Evolutionary conservation across 2,797 vertebrate species (phyloP).

Genomic region (Peromyscus nudipes): DNA sequence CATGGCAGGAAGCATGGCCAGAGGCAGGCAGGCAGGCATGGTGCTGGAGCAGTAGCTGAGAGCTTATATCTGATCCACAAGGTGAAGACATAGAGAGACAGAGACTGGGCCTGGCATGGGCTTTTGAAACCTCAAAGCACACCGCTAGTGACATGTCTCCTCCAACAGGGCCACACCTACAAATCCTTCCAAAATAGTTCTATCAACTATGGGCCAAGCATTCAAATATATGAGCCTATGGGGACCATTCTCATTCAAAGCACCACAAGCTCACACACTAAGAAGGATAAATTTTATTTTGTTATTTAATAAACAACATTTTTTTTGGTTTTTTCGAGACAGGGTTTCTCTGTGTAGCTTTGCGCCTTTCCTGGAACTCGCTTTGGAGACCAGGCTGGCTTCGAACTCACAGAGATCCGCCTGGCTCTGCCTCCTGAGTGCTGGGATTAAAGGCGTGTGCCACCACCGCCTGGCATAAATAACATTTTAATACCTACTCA

Average conservation of each 20-base stretch:
- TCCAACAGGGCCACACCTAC: neutral
- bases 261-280: neutral
- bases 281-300: conserved; percentile 50
- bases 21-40: neutral
- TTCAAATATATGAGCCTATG: too few relatives aligned
- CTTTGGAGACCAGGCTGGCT: too few relatives aligned
- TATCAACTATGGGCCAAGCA: neutral
- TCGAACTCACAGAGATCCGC: too few relatives aligned
- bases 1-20: neutral
- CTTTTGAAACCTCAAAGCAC: neutral
- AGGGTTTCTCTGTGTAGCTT: too few relatives aligned
- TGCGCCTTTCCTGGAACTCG: too few relatives aligned
- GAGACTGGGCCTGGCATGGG: neutral
- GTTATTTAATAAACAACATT: conserved; percentile 9
- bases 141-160: neutral
- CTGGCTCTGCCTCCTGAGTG: too few relatives aligned
- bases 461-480: too few relatives aligned
- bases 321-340: too few relatives aligned
- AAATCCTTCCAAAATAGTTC: neutral
- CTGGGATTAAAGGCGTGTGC: too few relatives aligned
- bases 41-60: neutral
- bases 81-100: neutral
- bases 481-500: neutral
- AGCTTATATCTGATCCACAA: neutral
- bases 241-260: neutral